Conservation (phyloP, 1,140 invertebrate genomes). For the Diprion similis region DNA sequence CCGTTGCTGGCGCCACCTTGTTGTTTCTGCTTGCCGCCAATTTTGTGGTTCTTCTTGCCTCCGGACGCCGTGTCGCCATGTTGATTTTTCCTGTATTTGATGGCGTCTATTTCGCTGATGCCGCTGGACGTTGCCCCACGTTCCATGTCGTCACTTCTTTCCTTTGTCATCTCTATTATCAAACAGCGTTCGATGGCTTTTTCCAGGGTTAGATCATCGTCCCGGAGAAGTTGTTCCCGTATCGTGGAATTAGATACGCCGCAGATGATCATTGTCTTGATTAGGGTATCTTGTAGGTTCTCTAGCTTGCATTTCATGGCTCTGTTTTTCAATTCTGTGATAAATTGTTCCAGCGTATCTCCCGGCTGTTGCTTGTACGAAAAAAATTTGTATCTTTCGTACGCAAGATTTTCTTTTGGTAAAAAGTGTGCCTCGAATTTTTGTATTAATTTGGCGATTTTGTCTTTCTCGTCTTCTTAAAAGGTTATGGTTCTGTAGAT, state of each 20-base stretch:
- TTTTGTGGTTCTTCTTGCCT: not conserved
- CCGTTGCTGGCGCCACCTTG: not conserved
- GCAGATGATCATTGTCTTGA: conserved; percentile 32
- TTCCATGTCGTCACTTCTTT: conserved; percentile 26
- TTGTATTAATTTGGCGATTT: conserved; percentile 28
- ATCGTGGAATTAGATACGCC: conserved; percentile 28
- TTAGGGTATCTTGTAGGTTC: conserved; percentile 26
- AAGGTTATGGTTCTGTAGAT: conserved; percentile 45
- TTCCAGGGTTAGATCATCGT: conserved; percentile 27
- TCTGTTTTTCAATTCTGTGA: conserved; percentile 33
- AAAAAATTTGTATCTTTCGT: conserved; percentile 35
- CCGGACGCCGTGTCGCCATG: not conserved
- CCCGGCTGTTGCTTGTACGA: conserved; percentile 24
- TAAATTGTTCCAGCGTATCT: conserved; percentile 22
- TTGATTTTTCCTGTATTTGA: conserved; percentile 2
- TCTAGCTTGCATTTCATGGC: conserved; percentile 29
- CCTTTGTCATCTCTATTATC: conserved; percentile 26
- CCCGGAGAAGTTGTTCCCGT: conserved; percentile 28
- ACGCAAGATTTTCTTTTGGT: conserved; percentile 41
- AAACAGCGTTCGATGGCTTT: conserved; percentile 31
- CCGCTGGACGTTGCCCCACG: conserved; percentile 16
- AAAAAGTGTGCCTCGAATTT: conserved; percentile 39
- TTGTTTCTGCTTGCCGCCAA: not conserved
- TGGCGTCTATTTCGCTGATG: not conserved
- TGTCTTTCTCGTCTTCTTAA: conserved; percentile 35